Evolutionary conservation across 2,113 vertebrate species (phyloP), one percentile per base, ranked within the genome.

Genomic region (Plecotus auritus): DNA sequence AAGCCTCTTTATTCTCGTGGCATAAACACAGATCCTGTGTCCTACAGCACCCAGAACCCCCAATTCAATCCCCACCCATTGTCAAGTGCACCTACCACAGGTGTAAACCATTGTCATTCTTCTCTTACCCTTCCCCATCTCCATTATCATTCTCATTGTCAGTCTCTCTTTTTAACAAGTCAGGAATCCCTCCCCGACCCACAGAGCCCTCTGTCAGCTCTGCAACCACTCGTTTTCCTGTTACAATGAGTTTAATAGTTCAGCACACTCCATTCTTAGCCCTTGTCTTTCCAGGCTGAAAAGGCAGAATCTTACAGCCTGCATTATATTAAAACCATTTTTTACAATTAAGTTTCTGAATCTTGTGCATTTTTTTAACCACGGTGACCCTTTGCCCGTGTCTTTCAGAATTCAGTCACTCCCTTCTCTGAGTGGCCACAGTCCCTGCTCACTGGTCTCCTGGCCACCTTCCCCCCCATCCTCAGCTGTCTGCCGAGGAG

Each of bases 401-500:
- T 66, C 45, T 30, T 90, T 67, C n/a, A 17, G 16, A 82, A 9
- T 7, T 47, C 28, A 45, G 32, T 35, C 35, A 5, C 42, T 18
- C 30, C 59, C 59, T 69, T n/a, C 35, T 72, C 28, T 7, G 35
- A 64, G 45, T 64, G 80, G 45, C 59, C 85, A 66, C 5, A 0
- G 5, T 95, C 56, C 94, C 95, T 83, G 61, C 86, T 86, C 89
- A 92, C 76, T 91, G 92, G 70, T 88, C 97, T 97, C 92, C 72
- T 70, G 42, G 59, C 54, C 72, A 26, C 18, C 16, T 51, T 18
- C 59, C 26, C 18, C 22, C 97, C 81, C 54, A 47, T 95, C 89
- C 67, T 88, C 94, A 94, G 77, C 87, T 85, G 94, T 85, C 97
- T 82, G 96, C 97, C 92, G 78, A 90, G 51, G 91, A 95, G 78